A percentile compares a stretch with the other conserved stretches of the same genome.
Evolutionary conservation across 1,140 invertebrate species (phyloP).

Genomic region (Harpegnathos saltator): DNA sequence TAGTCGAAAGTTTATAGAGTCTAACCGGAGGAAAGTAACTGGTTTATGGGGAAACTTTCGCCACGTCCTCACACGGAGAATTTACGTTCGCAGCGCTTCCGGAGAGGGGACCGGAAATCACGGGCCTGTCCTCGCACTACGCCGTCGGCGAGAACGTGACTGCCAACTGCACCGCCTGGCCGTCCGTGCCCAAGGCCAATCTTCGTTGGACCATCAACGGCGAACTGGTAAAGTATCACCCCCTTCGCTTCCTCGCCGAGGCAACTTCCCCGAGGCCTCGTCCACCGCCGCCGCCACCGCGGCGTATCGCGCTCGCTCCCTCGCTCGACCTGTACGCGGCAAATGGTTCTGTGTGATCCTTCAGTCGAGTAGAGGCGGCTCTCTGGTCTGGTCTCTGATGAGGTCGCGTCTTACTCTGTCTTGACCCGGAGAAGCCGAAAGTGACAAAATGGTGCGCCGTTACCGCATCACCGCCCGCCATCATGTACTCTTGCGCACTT

Average conservation of each 20-base stretch:
- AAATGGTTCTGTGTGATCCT: conserved; percentile 12
- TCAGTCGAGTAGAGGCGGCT: not conserved
- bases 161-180: conserved; percentile 81
- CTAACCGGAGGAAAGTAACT: conserved; percentile 58
- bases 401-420: conserved; percentile 1
- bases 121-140: conserved; percentile 75
- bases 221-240: conserved; percentile 79
- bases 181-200: conserved; percentile 81
- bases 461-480: not conserved
- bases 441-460: not conserved
- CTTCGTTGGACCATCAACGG: conserved; percentile 84
- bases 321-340: not conserved
- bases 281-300: not conserved
- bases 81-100: conserved; percentile 74
- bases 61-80: conserved; percentile 54
- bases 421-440: not conserved
- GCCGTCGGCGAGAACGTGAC: conserved; percentile 81
- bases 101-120: conserved; percentile 79
- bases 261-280: conserved; percentile 45
- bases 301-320: not conserved
- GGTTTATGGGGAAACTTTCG: conserved; percentile 59
- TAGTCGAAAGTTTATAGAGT: conserved; percentile 57
- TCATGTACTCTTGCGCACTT: no score
- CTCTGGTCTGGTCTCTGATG: not conserved
- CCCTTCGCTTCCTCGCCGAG: conserved; percentile 17